Base-by-base conservation (phyloP, 1,140 invertebrate species). In the Philotrypesis tridentata region DNA sequence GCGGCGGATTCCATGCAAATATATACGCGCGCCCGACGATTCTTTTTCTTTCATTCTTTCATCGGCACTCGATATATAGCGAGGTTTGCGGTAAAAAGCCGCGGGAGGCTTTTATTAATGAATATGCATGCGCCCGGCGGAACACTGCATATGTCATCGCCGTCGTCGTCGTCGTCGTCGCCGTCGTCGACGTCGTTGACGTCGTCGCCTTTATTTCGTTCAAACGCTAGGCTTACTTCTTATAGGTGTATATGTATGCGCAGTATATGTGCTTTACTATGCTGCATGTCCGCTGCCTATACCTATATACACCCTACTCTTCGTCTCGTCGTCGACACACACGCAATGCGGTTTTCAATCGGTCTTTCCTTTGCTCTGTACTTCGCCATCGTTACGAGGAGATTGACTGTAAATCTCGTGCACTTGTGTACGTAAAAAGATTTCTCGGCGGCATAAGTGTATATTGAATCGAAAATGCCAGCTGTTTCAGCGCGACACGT, bases 41-140 rank as follows among this genome's bases (percentile, higher is more conserved):
- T 75, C 31, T 48, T 61, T 80, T 76, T 67, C 21, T 55, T 55
- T 55, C 48, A 5, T 55, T 55, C 29, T 73, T 76, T 67, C 48
- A 76, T 63, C 31, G 17, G 76, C 40, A 12, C 61, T 40, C 68
- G 25, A 55, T 55, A 43, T 2, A 14, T 14, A n/a, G n/a, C n/a
- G 14, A 33, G 29, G 5, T 12, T 31, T 2, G 1, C 0, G 3
- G 48, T 75, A 86, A 86, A 86, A 77, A 85, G 65, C 65, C 61
- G 80, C n/a, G 7, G 43, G 14, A 8, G 81, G 84, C 86, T 87
- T 84, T 86, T 84, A 86, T 87, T 86, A 86, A 87, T 89, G 88
- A 88, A 89, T 88, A 89, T 88, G 87, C 84, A 89, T 87, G 83
- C 25, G 63, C 60, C 76, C 67, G 72, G 67, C 63, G 14, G 14